Conservation (phyloP, 2,888 invertebrate species). For the Thymelicus lineola region DNA sequence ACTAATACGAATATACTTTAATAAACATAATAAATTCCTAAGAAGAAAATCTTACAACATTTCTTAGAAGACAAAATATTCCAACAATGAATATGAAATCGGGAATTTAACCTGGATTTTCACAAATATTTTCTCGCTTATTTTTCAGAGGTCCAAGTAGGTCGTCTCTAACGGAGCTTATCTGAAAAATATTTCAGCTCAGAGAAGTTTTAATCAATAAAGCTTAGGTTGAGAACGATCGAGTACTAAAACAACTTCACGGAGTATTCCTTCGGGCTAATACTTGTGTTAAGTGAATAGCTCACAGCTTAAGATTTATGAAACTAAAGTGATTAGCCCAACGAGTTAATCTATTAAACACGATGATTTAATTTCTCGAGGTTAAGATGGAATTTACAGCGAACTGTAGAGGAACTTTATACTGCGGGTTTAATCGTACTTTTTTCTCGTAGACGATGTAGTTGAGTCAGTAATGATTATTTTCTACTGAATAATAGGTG, state of each 20-base stretch:
- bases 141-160: constrained; percentile 27
- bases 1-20: too few species aligned
- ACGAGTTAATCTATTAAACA: constrained; percentile 16
- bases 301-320: constrained; percentile 17
- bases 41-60: neutral
- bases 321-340: constrained; percentile 28
- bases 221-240: constrained; percentile 25
- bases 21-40: too few species aligned
- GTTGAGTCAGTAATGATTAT: too few species aligned
- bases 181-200: constrained; percentile 30
- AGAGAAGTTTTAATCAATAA: constrained; percentile 34
- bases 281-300: constrained; percentile 22
- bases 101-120: constrained; percentile 22
- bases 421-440: neutral
- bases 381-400: neutral
- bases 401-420: neutral
- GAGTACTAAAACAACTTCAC: constrained; percentile 18
- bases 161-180: constrained; percentile 17
- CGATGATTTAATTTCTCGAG: neutral
- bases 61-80: neutral
- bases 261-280: constrained; percentile 17
- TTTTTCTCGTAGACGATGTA: neutral
- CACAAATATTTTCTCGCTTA: constrained; percentile 21
- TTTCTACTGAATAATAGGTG: too few species aligned
- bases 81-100: constrained; percentile 1